These are phyloP conservation scores for Campoletis raptor DNA, from an alignment of 2,888 invertebrate species.

Conservation along the genomic window DNA sequence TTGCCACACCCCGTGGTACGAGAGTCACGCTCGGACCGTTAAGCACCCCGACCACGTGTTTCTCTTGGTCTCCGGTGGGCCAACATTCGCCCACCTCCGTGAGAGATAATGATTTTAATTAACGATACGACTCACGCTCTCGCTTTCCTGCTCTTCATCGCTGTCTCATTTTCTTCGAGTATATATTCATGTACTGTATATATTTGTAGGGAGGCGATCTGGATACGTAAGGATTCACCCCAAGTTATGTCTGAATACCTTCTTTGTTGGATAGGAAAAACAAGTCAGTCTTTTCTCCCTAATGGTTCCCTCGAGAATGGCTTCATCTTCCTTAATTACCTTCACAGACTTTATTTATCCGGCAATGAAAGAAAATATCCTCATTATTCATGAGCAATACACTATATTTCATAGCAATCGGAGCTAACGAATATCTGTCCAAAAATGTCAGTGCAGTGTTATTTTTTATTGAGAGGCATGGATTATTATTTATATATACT, in stretches of 20 bases:
- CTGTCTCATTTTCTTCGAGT: not conserved
- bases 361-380: constrained; percentile 34
- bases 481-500: not conserved
- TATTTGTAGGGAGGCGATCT: constrained; percentile 11
- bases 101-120: constrained; percentile 69
- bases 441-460: not conserved
- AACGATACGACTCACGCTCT: constrained; percentile 50
- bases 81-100: constrained; percentile 27
- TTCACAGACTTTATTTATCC: constrained; percentile 30
- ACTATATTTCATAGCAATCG: not conserved
- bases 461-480: not conserved
- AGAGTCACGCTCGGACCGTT: constrained; percentile 69
- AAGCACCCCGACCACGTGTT: constrained; percentile 71
- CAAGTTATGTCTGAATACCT: not conserved
- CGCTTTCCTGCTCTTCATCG: not conserved
- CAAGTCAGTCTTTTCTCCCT: constrained; percentile 28
- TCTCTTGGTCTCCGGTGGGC: constrained; percentile 59
- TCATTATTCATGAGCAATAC: not conserved
- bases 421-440: not conserved
- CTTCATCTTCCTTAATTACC: constrained; percentile 43
- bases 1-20: constrained; percentile 69
- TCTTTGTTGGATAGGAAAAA: constrained; percentile 14
- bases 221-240: constrained; percentile 40
- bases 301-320: constrained; percentile 14
- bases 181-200: not conserved